Conservation (phyloP, 2,888 invertebrate species). For the Ditylenchus weischeri region DNA sequence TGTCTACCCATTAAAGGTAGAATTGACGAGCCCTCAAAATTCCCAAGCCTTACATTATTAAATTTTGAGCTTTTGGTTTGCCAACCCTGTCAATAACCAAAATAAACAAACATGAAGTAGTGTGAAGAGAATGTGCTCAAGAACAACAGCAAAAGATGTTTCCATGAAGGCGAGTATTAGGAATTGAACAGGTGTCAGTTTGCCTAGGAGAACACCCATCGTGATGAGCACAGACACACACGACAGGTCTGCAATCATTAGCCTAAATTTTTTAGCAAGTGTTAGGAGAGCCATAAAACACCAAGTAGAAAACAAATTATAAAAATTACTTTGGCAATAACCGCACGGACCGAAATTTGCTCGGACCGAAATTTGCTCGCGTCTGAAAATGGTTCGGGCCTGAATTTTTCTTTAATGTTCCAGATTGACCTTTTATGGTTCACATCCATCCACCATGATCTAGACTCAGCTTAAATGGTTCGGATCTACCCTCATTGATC, state of each 20-base stretch:
- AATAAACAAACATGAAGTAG: conserved; percentile 12
- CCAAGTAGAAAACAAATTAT: too few relatives aligned
- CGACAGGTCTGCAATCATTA: conserved; percentile 62
- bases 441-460: too few relatives aligned
- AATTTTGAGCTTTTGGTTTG: not conserved
- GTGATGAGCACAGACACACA: conserved; percentile 63
- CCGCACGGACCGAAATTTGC: too few relatives aligned
- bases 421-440: too few relatives aligned
- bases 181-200: conserved; percentile 60
- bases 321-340: too few relatives aligned
- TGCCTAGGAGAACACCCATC: conserved; percentile 64
- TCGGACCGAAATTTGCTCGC: too few relatives aligned
- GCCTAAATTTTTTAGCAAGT: conserved; percentile 42
- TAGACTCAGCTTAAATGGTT: too few relatives aligned
- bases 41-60: not conserved
- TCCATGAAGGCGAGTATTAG: conserved; percentile 62
- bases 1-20: too few relatives aligned
- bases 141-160: conserved; percentile 59
- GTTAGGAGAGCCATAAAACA: not conserved
- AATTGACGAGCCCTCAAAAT: conserved; percentile 1
- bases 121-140: conserved; percentile 58
- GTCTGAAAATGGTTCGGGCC: too few relatives aligned
- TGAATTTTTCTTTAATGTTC: too few relatives aligned
- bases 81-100: not conserved
- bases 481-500: too few relatives aligned